Base-by-base conservation (phyloP, 92 coral and sea anemone genomes). In the Virgularia gustaviana region DNA sequence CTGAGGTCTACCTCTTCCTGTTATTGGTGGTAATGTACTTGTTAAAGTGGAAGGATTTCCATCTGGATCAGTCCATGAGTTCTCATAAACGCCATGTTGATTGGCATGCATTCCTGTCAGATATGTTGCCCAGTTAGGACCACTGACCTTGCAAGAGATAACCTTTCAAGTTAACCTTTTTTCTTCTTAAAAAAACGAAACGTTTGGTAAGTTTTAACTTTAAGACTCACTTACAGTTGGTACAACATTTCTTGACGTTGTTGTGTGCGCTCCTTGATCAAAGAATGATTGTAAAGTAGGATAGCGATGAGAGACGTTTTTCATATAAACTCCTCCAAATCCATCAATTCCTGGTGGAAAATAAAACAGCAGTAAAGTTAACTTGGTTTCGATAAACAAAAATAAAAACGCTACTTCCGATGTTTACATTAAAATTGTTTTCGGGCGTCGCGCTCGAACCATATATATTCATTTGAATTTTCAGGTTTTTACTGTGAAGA, bases 121-220 rank as follows among this genome's bases (percentile, higher is more conserved):
- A 7, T 68, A 68, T 27, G 59, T 54, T 2, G 57, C 75, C 75
- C 75, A 68, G 61, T 68, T 68, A 2, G 75, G 75, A 30, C 60
- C 75, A 54, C 75, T 68, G 25, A 68, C 57, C 75, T 68, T 16
- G 3, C 10, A 16, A 11, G 30, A 22, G 28, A 52, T n/a, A n/a
- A n/a, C n/a, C n/a, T n/a, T n/a, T n/a, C n/a, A n/a, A n/a, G n/a
- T n/a, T n/a, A n/a, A n/a, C n/a, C n/a, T n/a, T n/a, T n/a, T n/a
- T n/a, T n/a, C n/a, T n/a, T n/a, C n/a, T n/a, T n/a, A n/a, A n/a
- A n/a, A n/a, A n/a, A n/a, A n/a, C n/a, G n/a, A n/a, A n/a, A n/a
- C n/a, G n/a, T n/a, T n/a, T n/a, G n/a, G n/a, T n/a, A n/a, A n/a
- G 24, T 24, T 24, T 19, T 3, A 18, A 54, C 27, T 54, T 54